These are phyloP conservation scores for Spongilla lacustris DNA, from an alignment of 37 sponge, comb jelly and placozoan species.

Conservation along the genomic window DNA sequence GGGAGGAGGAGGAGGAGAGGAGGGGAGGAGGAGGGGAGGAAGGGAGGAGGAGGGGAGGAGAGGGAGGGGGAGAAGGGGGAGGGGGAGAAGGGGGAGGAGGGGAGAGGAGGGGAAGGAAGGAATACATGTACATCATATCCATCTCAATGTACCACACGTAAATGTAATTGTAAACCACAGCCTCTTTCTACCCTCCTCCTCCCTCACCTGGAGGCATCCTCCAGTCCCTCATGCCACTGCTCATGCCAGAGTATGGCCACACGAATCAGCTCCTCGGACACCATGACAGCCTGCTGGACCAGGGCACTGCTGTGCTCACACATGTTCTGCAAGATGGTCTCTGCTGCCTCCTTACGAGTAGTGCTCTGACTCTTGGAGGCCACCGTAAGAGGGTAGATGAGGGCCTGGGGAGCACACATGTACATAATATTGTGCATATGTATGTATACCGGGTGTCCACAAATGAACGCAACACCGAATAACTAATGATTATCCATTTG, in stretches of 20 bases:
- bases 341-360: slow-evolving; percentile 79
- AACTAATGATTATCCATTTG: too few relatives aligned
- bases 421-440: too few relatives aligned
- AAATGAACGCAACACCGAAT: too few relatives aligned
- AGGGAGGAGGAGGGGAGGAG: neutral
- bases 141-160: too few relatives aligned
- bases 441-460: too few relatives aligned
- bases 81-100: too few relatives aligned
- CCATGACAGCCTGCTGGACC: slow-evolving; percentile 94
- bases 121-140: too few relatives aligned
- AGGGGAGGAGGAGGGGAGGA: too few relatives aligned
- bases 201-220: slow-evolving; percentile 86
- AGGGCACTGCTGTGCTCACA: slow-evolving; percentile 85
- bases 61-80: too few relatives aligned
- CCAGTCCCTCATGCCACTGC: slow-evolving; percentile 98
- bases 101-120: too few relatives aligned
- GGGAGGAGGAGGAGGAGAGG: too few relatives aligned
- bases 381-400: slow-evolving; percentile 97
- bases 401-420: slow-evolving; percentile 64
- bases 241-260: slow-evolving; percentile 99
- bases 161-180: too few relatives aligned
- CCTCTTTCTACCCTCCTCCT: neutral
- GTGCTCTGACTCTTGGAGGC: slow-evolving; percentile 80
- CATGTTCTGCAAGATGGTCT: slow-evolving; percentile 83
- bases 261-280: slow-evolving; percentile 94